Evolutionary conservation across 2,888 invertebrate species (phyloP).

Genomic region (Caenorhabditis wallacei): DNA sequence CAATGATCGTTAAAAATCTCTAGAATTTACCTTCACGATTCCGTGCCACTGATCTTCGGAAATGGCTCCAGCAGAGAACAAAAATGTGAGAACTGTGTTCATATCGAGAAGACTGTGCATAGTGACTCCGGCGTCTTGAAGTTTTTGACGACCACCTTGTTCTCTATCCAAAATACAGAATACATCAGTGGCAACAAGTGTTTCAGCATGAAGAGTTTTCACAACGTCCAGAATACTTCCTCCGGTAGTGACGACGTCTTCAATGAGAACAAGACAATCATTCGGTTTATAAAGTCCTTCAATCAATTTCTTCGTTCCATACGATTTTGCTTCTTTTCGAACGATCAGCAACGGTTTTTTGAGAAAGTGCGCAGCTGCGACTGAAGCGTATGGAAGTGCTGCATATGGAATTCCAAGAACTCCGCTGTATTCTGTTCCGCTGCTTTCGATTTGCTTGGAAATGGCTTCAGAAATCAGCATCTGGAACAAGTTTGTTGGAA

Average conservation of each 20-base stretch:
- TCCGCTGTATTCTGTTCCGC: constrained; percentile 77
- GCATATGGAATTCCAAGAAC: constrained; percentile 90
- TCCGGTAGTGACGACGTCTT: constrained; percentile 93
- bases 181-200: constrained; percentile 86
- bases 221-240: constrained; percentile 91
- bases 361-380: constrained; percentile 84
- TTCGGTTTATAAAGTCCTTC: constrained; percentile 91
- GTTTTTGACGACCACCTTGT: constrained; percentile 91
- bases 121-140: constrained; percentile 86
- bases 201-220: constrained; percentile 72
- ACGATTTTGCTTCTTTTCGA: constrained; percentile 94
- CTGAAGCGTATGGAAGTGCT: constrained; percentile 94
- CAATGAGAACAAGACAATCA: constrained; percentile 91
- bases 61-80: constrained; percentile 61
- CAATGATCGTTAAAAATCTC: no score
- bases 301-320: constrained; percentile 96
- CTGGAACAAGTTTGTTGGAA: constrained; percentile 33
- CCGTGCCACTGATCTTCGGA: constrained; percentile 56
- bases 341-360: constrained; percentile 84
- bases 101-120: constrained; percentile 82
- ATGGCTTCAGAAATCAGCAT: constrained; percentile 82
- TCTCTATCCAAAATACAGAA: constrained; percentile 93
- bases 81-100: constrained; percentile 71
- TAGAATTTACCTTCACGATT: constrained; percentile 58
- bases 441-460: constrained; percentile 85